Base-by-base conservation (phyloP, 1,140 invertebrate genomes). In the Cyclargus thomasi region DNA sequence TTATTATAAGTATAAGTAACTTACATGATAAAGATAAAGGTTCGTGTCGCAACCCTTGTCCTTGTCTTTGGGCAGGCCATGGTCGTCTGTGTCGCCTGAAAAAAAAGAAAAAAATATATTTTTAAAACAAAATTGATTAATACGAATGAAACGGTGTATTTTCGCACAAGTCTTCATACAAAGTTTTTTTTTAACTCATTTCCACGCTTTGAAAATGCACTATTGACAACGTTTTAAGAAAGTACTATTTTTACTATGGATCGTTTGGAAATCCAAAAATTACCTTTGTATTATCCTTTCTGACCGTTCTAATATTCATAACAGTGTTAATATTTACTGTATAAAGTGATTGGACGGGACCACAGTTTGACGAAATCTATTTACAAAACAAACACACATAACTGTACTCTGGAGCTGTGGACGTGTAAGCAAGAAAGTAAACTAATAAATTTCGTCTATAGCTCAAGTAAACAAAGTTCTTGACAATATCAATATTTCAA, bases 21-120 rank as follows among this genome's bases (percentile, higher is more conserved):
- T 90, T 72, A 90, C 87, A 80, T 88, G 83, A 36, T 90, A 90
- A n/a, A 90, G 81, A 67, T 90, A 90, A 7, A 90, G 85, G 67
- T 86, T 90, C 74, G 87, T 90, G 76, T 90, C 87, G 69, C 82
- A 88, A 17, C 77, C 77, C 69, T 85, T 86, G 72, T 88, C 84
- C 76, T 90, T 90, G 63, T 90, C 83, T 71, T 84, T 81, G 10
- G 87, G 83, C 62, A 90, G 77, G 69, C 85, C 87, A 85, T 89
- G 84, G 62, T 89, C 86, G 70, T 90, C 87, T 71, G 83, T 83
- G 69, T 86, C 87, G 71, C 83, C 87, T 89, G 76, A 10, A 81
- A 81, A 67, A 67, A 73, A 70, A 57, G 17, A 18, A 70, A 66
- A 70, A 17, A 17, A 55, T 55, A n/a, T 55, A 17, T 2, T 2